A percentile compares a stretch with the other conserved stretches of the same genome.
These are phyloP conservation scores for Leucopternis melanops DNA, from an alignment of 2,113 vertebrate genomes.

Conservation along the genomic window DNA sequence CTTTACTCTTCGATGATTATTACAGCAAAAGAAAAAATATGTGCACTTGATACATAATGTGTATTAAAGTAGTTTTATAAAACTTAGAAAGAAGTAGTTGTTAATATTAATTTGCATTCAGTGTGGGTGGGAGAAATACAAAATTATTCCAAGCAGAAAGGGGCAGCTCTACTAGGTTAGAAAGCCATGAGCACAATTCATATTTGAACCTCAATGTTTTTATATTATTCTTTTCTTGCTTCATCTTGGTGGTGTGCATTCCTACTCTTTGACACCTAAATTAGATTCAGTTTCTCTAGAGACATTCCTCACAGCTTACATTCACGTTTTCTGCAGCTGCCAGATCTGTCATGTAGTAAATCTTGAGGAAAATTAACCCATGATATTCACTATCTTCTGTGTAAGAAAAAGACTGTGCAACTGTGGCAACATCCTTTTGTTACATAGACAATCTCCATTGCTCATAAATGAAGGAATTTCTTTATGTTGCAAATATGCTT, in stretches of 20 bases:
- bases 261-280: background rate
- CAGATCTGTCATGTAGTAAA: background rate
- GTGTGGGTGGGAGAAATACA: background rate
- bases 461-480: background rate
- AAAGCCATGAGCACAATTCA: background rate
- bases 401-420: background rate
- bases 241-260: background rate
- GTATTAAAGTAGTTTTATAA: background rate
- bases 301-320: background rate
- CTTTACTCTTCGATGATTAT: background rate
- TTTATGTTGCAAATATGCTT: background rate
- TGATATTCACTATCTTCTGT: background rate
- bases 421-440: background rate
- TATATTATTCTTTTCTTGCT: background rate
- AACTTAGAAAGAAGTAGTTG: background rate
- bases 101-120: background rate
- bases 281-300: constrained; percentile 1
- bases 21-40: background rate
- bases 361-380: background rate
- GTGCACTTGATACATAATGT: background rate
- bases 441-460: background rate
- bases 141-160: background rate
- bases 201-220: background rate
- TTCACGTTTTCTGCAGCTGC: background rate
- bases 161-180: background rate